These are phyloP conservation scores for Lasiurus borealis DNA, from an alignment of 2,113 vertebrate species.

Conservation along the genomic window DNA sequence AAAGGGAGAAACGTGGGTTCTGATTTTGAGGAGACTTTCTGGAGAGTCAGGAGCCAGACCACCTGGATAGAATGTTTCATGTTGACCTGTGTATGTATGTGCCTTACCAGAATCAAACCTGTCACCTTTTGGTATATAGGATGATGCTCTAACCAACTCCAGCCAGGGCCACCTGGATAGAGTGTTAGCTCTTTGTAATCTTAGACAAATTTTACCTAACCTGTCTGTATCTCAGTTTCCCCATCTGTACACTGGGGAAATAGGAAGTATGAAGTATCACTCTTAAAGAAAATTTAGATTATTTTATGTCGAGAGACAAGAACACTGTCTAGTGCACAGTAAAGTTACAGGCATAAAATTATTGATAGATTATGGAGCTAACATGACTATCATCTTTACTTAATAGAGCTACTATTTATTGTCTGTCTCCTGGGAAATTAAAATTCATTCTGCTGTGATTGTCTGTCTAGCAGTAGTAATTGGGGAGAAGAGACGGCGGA, in stretches of 20 bases:
- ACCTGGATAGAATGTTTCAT: neutral
- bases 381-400: constrained; percentile 24
- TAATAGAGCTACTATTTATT: constrained; percentile 40
- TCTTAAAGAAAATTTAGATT: neutral
- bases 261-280: neutral
- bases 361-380: constrained; percentile 7
- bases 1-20: neutral
- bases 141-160: neutral
- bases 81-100: neutral
- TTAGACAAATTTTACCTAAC: neutral
- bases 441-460: constrained; percentile 43
- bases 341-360: neutral
- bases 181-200: constrained; percentile 24
- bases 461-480: constrained; percentile 16
- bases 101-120: neutral
- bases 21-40: neutral
- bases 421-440: constrained; percentile 36
- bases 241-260: constrained; percentile 30
- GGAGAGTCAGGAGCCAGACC: neutral
- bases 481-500: neutral
- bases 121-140: neutral
- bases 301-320: neutral
- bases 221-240: neutral
- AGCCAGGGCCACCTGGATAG: neutral
- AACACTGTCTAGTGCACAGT: neutral